phyloP scores from a whole-genome alignment of 2,797 vertebrate species.

The Danionella dracula region DNA sequence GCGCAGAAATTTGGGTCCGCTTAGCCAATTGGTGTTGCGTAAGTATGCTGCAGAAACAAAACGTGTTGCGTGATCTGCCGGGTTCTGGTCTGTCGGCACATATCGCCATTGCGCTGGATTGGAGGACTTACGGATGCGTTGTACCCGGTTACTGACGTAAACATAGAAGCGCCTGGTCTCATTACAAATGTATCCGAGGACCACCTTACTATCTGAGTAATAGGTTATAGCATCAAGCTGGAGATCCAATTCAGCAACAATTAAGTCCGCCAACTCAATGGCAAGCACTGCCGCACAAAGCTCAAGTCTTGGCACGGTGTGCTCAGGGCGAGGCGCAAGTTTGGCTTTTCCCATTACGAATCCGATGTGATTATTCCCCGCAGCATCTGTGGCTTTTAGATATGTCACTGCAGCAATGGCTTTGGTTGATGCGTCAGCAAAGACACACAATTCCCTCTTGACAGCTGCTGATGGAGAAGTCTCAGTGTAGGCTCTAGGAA shows the following conservation, averaged over 20 bases:
- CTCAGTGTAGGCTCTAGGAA: background rate
- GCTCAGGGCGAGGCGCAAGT: conserved; percentile 1
- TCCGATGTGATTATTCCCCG: background rate
- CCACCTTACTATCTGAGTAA: conserved; percentile 29
- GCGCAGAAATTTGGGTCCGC: conserved; percentile 18
- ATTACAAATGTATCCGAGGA: conserved; percentile 17
- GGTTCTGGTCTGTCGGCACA: background rate
- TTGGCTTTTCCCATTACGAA: conserved; percentile 37
- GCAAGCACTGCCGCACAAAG: conserved; percentile 26
- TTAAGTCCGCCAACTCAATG: conserved; percentile 18
- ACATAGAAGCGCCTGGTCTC: conserved; percentile 25
- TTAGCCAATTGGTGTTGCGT: conserved; percentile 32
- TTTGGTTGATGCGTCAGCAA: conserved; percentile 24
- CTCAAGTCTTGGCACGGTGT: conserved; percentile 24
- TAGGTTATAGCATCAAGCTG: conserved; percentile 5
- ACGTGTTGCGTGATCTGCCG: background rate
- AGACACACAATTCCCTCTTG: conserved; percentile 26
- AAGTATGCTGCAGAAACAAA: background rate
- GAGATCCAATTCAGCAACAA: conserved; percentile 15
- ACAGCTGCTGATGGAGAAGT: conserved; percentile 11
- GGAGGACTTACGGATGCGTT: conserved; percentile 10
- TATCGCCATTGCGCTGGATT: conserved; percentile 9
- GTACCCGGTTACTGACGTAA: conserved; percentile 23
- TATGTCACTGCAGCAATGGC: conserved; percentile 30
- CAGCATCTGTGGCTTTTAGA: background rate